Base-by-base conservation (phyloP, 2,113 vertebrate genomes). In the Tragelaphus strepsiceros region DNA sequence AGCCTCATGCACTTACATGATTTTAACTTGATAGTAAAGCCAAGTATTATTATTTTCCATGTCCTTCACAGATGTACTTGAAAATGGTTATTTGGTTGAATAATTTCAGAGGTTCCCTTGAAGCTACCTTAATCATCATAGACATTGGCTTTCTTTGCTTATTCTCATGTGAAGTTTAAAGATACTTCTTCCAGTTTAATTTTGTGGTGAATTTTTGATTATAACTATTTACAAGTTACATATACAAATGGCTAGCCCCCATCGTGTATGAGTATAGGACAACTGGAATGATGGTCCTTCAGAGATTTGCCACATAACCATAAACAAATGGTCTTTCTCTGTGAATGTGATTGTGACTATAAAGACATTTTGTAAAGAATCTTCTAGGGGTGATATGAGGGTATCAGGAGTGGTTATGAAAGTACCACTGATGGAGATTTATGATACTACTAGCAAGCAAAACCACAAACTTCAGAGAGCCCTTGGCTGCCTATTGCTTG, bases 151-250 rank as follows among this genome's bases (percentile, higher is more conserved):
- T 87, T 39, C 84, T 90, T 86, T 91, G 67, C n/a, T 82, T 51
- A 56, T 80, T 89, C 96, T 84, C 26, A 78, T 56, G 13, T 88
- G 94, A 97, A 53, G 2, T 71, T 94, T 87, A 56, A 95, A 94
- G 81, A 59, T 16, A 64, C 5, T 90, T 86, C 67, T 83, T 95
- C 8, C 85, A 58, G 30, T 83, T 93, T 62, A 64, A 82, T 84
- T 91, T 89, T 94, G 49, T 61, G 5, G 39, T 49, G 30, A 80
- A 24, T 6, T 91, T 95, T 97, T 95, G 2, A 90, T 51, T 83
- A 88, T 22, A 88, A 43, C 32, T 94, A 46, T 94, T 91, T 88
- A 61, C 24, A 84, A 85, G 30, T 87, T 90, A 77, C 1, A 32
- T 59, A 58, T 56, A 54, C 24, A 84, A 43, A 46, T 35, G 53